These are phyloP conservation scores for Procavia capensis DNA, from an alignment of 2,113 vertebrate genomes.

Conservation along the genomic window DNA sequence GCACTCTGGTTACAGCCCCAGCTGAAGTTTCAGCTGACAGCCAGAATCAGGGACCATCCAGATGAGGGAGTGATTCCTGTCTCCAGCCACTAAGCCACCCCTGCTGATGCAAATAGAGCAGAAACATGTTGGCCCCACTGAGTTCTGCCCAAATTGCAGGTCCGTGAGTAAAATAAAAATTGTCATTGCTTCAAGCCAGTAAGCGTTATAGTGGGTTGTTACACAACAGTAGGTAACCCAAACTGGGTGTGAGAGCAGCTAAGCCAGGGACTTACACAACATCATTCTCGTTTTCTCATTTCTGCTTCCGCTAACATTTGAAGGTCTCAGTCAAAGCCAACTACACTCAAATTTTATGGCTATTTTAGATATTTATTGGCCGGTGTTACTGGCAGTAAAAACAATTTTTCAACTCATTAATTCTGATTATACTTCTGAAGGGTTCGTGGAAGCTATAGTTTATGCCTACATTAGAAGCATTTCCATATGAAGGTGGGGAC, in stretches of 20 bases:
- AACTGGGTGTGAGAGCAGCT: slow-evolving; percentile 1
- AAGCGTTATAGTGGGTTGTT: neutral
- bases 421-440: slow-evolving; percentile 62
- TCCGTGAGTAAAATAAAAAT: neutral
- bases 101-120: neutral
- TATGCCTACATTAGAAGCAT: slow-evolving; percentile 34
- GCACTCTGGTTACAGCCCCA: neutral
- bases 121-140: neutral
- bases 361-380: slow-evolving; percentile 64
- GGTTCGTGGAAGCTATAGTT: slow-evolving; percentile 5
- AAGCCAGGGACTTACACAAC: neutral
- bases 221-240: neutral
- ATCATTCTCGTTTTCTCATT: slow-evolving; percentile 52
- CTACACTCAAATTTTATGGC: slow-evolving; percentile 65
- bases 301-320: slow-evolving; percentile 60
- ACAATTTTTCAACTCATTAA: slow-evolving; percentile 74
- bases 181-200: slow-evolving; percentile 38
- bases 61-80: neutral
- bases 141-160: neutral
- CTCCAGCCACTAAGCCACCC: neutral
- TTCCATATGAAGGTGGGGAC: slow-evolving; percentile 40
- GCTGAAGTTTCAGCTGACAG: neutral
- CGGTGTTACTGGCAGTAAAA: slow-evolving; percentile 67
- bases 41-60: neutral
- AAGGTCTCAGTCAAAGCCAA: slow-evolving; percentile 55